phyloP scores from a whole-genome alignment of 2,888 invertebrate species.

The Sphinx pinastri region DNA sequence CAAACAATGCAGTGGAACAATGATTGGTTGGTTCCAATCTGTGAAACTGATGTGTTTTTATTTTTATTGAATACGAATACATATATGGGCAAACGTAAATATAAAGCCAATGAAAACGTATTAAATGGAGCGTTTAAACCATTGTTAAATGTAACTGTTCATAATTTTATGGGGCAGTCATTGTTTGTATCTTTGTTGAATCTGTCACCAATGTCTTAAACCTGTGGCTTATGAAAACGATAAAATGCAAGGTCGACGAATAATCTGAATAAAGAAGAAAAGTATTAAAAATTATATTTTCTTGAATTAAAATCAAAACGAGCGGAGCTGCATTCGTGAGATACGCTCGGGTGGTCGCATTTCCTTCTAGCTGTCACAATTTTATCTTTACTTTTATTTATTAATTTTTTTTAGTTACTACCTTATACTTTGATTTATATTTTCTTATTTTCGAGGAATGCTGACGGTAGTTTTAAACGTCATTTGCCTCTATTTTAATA shows the following conservation, averaged over 20 bases:
- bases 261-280: conserved; percentile 43
- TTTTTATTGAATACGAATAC: conserved; percentile 32
- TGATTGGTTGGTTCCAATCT: conserved; percentile 68
- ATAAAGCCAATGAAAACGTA: conserved; percentile 18
- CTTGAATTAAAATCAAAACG: conserved; percentile 65
- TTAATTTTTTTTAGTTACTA: conserved; percentile 54
- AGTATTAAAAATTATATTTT: conserved; percentile 54
- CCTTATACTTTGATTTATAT: conserved; percentile 47
- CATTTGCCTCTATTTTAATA: background rate
- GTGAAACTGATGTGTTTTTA: conserved; percentile 53
- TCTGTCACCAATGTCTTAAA: background rate
- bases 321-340: conserved; percentile 62
- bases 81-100: conserved; percentile 26
- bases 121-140: conserved; percentile 11
- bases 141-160: background rate
- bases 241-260: conserved; percentile 33
- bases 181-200: conserved; percentile 5
- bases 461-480: conserved; percentile 50
- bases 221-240: conserved; percentile 7
- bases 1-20: conserved; percentile 63
- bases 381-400: conserved; percentile 59
- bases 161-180: conserved; percentile 12
- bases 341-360: conserved; percentile 62
- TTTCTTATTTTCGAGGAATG: conserved; percentile 50
- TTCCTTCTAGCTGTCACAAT: conserved; percentile 69